Base-by-base conservation (phyloP, 1,140 invertebrate genomes). In the Archivesica marissinica region DNA sequence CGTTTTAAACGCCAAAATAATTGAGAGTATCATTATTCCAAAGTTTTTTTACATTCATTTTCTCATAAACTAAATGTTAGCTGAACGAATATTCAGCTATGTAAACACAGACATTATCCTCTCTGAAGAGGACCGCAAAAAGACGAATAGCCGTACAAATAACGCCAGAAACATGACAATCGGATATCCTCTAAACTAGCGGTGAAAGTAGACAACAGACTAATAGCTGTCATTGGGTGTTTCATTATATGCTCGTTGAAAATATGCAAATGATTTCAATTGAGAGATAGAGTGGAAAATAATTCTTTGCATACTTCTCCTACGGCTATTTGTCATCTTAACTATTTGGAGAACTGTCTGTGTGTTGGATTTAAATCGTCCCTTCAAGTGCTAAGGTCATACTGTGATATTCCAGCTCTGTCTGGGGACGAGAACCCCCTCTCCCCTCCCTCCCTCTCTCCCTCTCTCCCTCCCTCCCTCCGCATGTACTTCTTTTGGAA, bases 211-310 rank as follows among this genome's bases (percentile, higher is more conserved):
- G 15, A 25, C 38, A 0, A 52, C 4, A 52, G 3, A n/a, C 17
- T 52, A 17, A n/a, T 23, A 2, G 6, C 7, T 52, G 3, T 3
- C 23, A 23, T n/a, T 4, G 3, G 23, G 50, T 23, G 50, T 23
- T n/a, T 52, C 50, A 52, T 4, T n/a, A n/a, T n/a, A n/a, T n/a
- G n/a, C n/a, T 23, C 6, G 7, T 7, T 52, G 4, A 64, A n/a
- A 35, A 64, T 64, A 64, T 64, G 59, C 30, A 64, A 64, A 64
- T 64, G 23, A 64, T 13, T 30, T 35, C 30, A 59, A 59, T 28
- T 28, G 9, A 25, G 1, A 35, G 1, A 15, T 64, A 35, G 9
- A 64, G 30, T 64, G 15, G 59, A 35, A 64, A 33, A 17, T 64
- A 35, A 64, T 33, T 17, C 3, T 64, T 64, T 3, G 6, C 17